Conservation (phyloP, 2,888 invertebrate genomes). For the Criorhina ranunculi region DNA sequence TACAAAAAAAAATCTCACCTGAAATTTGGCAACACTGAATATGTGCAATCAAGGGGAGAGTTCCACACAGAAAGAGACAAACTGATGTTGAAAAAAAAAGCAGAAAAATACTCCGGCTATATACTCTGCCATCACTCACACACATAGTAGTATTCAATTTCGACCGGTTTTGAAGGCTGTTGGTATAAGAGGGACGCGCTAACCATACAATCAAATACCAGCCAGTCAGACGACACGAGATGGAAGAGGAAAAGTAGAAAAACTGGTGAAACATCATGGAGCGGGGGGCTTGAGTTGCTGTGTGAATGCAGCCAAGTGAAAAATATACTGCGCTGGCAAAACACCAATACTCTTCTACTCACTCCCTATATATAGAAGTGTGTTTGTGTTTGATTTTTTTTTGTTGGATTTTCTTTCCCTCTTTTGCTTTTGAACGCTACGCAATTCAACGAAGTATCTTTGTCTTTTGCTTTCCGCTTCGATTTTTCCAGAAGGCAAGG, state of each 20-base stretch:
- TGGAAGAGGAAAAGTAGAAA: constrained; percentile 61
- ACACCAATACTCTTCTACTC: constrained; percentile 29
- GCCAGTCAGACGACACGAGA: constrained; percentile 48
- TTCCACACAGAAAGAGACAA: constrained; percentile 23
- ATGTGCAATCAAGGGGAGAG: constrained; percentile 45
- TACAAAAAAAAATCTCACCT: constrained; percentile 44
- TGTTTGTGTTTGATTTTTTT: constrained; percentile 29
- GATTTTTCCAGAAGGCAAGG: constrained; percentile 74
- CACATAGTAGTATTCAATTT: constrained; percentile 50
- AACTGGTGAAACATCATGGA: constrained; percentile 48
- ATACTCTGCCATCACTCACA: constrained; percentile 58
- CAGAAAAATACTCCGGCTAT: not conserved
- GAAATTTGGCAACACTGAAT: constrained; percentile 66
- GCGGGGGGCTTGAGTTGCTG: constrained; percentile 27
- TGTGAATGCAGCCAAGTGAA: constrained; percentile 58
- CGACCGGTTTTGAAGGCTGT: constrained; percentile 69
- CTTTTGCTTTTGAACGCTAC: constrained; percentile 66
- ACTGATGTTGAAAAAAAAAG: constrained; percentile 22
- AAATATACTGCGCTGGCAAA: constrained; percentile 74
- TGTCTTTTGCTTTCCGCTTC: constrained; percentile 66
- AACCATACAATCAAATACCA: constrained; percentile 49
- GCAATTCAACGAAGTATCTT: constrained; percentile 64
- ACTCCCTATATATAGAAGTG: constrained; percentile 42
- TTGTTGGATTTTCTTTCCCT: constrained; percentile 63
- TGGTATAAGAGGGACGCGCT: constrained; percentile 75